A percentile compares a stretch with the other conserved stretches of the same genome.
Evolutionary conservation across 2,113 vertebrate genomes (phyloP).

Genomic region (Collichthys lucidus): DNA sequence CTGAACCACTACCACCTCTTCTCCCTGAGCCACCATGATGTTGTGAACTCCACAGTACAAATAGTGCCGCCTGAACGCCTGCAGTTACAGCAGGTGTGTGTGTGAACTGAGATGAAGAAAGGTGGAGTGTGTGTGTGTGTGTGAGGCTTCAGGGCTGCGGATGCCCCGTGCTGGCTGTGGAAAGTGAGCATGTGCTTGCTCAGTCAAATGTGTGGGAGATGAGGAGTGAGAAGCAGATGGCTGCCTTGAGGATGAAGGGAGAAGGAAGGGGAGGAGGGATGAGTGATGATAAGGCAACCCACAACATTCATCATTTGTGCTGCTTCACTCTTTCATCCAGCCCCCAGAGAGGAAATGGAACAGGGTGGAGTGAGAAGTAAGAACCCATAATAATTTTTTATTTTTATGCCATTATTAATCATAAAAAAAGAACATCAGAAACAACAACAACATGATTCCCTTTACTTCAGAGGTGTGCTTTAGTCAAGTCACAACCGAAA

Average conservation of each 20-base stretch:
- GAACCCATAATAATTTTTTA: neutral
- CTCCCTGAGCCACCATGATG: constrained; percentile 88
- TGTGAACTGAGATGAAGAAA: neutral
- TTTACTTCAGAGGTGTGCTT: neutral
- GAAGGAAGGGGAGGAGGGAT: constrained; percentile 33
- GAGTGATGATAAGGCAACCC: constrained; percentile 55
- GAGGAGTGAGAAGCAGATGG: constrained; percentile 70
- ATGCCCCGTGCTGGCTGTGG: neutral
- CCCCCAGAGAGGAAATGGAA: constrained; percentile 22
- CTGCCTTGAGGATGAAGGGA: constrained; percentile 61
- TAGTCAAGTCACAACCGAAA: neutral
- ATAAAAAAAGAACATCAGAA: neutral
- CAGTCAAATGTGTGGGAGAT: constrained; percentile 81
- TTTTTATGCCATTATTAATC: neutral
- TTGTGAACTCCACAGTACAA: constrained; percentile 29
- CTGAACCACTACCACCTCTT: constrained; percentile 82
- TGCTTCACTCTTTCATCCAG: constrained; percentile 29
- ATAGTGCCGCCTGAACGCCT: constrained; percentile 11
- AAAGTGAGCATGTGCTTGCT: constrained; percentile 72
- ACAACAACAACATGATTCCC: neutral
- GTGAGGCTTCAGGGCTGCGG: neutral
- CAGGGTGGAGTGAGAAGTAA: neutral
- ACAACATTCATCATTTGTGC: constrained; percentile 34
- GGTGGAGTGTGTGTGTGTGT: neutral
- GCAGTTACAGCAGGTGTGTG: constrained; percentile 28